phyloP scores from a whole-genome alignment of 2,797 vertebrate genomes.

The Antrozous pallidus region DNA sequence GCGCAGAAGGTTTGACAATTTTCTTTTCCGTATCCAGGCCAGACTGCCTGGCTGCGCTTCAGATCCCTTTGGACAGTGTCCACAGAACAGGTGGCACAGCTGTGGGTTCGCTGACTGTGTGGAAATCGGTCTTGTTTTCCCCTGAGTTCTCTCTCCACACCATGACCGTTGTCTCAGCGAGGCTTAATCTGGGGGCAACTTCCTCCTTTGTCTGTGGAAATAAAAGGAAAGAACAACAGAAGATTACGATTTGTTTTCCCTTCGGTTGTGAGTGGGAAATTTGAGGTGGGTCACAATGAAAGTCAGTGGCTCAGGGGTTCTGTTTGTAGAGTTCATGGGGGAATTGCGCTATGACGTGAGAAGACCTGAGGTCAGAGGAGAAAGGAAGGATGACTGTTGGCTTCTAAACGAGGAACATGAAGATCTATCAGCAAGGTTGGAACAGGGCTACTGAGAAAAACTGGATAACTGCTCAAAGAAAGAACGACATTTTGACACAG shows the following conservation, averaged over 20 bases:
- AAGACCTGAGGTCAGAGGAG: background rate
- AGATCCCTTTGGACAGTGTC: constrained; percentile 2
- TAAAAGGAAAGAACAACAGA: background rate
- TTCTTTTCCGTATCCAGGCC: background rate
- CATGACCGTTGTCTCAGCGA: background rate
- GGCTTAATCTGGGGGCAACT: constrained; percentile 9
- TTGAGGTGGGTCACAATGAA: background rate
- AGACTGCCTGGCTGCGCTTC: constrained; percentile 36
- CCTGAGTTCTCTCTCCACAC: background rate
- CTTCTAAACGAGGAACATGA: background rate
- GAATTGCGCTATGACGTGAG: background rate
- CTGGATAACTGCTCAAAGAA: background rate
- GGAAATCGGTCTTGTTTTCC: constrained; percentile 30
- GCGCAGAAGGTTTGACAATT: background rate
- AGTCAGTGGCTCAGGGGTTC: background rate
- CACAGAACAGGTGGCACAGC: constrained; percentile 52
- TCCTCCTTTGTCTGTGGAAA: constrained; percentile 30
- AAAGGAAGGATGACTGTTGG: background rate
- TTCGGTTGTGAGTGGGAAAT: background rate
- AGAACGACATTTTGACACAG: background rate
- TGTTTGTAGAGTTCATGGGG: background rate
- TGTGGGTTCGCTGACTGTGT: constrained; percentile 40
- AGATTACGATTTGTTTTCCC: constrained; percentile 1
- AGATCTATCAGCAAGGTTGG: background rate
- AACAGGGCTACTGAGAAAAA: background rate